Percentiles rank a stretch among this genome's conserved stretches.
These are phyloP conservation scores for Rhagophthalmus giganteus DNA, from an alignment of 2,888 invertebrate species.

Conservation along the genomic window DNA sequence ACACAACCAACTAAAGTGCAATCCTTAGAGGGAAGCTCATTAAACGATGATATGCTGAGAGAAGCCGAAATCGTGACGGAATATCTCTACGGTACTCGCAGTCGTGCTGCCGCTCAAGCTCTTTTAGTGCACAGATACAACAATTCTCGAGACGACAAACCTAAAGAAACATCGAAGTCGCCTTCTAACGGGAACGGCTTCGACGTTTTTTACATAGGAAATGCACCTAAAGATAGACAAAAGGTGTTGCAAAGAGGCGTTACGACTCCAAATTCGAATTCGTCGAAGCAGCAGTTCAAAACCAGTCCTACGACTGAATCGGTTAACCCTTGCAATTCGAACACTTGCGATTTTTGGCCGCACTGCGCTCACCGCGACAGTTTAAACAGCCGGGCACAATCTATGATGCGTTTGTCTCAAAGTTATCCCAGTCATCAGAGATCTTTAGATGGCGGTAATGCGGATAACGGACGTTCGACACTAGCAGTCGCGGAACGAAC, in stretches of 20 bases:
- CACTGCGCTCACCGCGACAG: conserved; percentile 59
- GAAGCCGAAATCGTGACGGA: conserved; percentile 62
- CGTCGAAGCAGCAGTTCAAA: conserved; percentile 40
- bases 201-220: conserved; percentile 50
- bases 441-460: conserved; percentile 48
- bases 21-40: conserved; percentile 34
- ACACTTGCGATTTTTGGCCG: conserved; percentile 67
- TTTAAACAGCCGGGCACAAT: conserved; percentile 41
- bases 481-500: conserved; percentile 27
- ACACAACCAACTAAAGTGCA: conserved; percentile 22
- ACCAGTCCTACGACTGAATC: conserved; percentile 42
- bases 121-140: conserved; percentile 54
- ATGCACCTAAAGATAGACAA: conserved; percentile 49
- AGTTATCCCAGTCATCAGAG: conserved; percentile 60
- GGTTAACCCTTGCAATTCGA: conserved; percentile 57
- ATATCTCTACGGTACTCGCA: conserved; percentile 60
- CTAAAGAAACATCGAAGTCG: conserved; percentile 40
- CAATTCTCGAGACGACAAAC: conserved; percentile 43
- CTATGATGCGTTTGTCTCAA: conserved; percentile 58
- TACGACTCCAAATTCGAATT: conserved; percentile 54
- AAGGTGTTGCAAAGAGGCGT: conserved; percentile 56
- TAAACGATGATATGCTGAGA: conserved; percentile 58
- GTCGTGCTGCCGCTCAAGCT: conserved; percentile 59
- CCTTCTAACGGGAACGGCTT: conserved; percentile 46
- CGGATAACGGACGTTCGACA: conserved; percentile 20